phyloP scores from a whole-genome alignment of 2,888 invertebrate genomes.

The Diadromus collaris region DNA sequence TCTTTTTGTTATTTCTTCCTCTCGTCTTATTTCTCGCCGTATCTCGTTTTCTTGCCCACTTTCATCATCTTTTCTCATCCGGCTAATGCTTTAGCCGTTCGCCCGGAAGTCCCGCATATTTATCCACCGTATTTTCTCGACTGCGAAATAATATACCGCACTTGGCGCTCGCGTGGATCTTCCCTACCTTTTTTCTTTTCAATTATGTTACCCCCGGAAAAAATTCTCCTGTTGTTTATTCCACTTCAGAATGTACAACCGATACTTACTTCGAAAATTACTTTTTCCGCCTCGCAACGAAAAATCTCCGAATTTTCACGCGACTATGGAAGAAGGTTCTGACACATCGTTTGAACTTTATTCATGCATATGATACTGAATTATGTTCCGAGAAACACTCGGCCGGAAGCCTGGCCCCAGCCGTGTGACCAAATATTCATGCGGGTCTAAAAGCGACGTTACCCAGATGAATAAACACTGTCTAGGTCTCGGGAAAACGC shows the following conservation, averaged over 20 bases:
- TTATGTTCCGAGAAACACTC: background rate
- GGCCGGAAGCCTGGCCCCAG: background rate
- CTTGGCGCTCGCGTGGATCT: conserved; percentile 29
- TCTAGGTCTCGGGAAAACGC: background rate
- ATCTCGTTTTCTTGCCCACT: conserved; percentile 7
- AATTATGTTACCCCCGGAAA: conserved; percentile 1
- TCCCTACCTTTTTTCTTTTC: conserved; percentile 10
- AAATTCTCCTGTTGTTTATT: conserved; percentile 5
- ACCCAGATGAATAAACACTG: background rate
- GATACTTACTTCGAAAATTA: conserved; percentile 8
- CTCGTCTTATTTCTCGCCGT: conserved; percentile 15
- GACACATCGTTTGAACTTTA: conserved; percentile 27
- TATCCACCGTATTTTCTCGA: conserved; percentile 30
- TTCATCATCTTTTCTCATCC: conserved; percentile 54
- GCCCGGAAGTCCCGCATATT: conserved; percentile 49
- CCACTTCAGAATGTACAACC: background rate
- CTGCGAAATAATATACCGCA: conserved; percentile 47
- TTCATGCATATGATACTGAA: conserved; percentile 26
- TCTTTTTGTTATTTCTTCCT: background rate
- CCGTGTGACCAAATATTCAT: conserved; percentile 41
- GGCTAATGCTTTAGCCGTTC: conserved; percentile 52
- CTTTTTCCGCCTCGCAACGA: background rate
- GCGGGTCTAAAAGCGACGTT: background rate
- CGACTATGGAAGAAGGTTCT: background rate
- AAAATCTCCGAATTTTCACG: background rate